These are phyloP conservation scores for Lutjanus erythropterus DNA, from an alignment of 2,113 vertebrate genomes.

Conservation along the genomic window DNA sequence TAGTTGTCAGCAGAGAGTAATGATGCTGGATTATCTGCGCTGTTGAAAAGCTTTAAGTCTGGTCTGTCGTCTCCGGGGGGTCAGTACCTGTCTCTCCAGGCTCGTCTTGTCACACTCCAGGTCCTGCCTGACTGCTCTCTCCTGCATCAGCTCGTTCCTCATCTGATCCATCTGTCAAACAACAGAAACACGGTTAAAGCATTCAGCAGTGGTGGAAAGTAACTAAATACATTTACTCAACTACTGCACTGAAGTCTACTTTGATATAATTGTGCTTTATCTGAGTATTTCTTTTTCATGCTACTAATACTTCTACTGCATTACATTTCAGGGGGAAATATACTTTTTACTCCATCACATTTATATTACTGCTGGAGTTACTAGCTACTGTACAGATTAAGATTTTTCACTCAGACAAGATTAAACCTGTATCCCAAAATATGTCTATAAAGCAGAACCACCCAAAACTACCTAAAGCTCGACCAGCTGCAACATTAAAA, in stretches of 20 bases:
- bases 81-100: conserved; percentile 93
- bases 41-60: neutral
- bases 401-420: no score
- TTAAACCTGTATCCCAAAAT: no score
- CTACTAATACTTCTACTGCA: neutral
- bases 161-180: conserved; percentile 91
- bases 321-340: neutral
- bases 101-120: conserved; percentile 96
- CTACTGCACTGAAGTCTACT: neutral
- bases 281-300: neutral
- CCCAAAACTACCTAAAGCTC: no score
- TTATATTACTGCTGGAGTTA: neutral
- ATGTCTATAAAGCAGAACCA: no score
- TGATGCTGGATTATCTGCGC: neutral
- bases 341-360: neutral
- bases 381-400: neutral
- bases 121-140: conserved; percentile 90
- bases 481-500: neutral
- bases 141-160: conserved; percentile 92
- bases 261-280: neutral
- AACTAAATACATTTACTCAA: neutral
- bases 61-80: neutral
- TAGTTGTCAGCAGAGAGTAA: neutral
- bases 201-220: neutral
- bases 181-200: neutral